Evolutionary conservation across 2,797 vertebrate genomes (phyloP), one percentile per base, ranked within the genome.

Genomic region (Melopsittacus undulatus): DNA sequence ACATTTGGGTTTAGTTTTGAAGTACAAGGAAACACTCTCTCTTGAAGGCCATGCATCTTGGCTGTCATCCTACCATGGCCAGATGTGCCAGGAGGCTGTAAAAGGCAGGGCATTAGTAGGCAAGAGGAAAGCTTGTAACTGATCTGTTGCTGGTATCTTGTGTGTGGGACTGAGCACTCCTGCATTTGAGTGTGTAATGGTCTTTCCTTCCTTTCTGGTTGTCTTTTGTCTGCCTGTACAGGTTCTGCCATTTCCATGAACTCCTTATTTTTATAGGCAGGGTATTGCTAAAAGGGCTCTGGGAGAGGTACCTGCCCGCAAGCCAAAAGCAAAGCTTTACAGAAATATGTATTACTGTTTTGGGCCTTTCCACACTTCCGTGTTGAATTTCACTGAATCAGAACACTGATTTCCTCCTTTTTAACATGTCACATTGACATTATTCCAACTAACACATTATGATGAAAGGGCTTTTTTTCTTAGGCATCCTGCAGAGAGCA

Each of bases 81-180:
- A 84, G 81, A 14, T 62, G 67, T 84, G n/a, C 48, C 46, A 40
- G 19, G 67, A 52, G 66, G 69, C 77, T 93, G 36, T 40, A 32
- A 84, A 83, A 74, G 48, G 40, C 48, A 49, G 1, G 1, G 51
- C 1, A 0, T 43, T 64, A 80, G 64, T 45, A 76, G 29, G 24
- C 30, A 20, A 63, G 75, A 45, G 21, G 16, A 69, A 76, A 59
- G 49, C 46, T 82, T 68, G 49, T 43, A 49, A 46, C 75, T 7
- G 1, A 43, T 57, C 34, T 48, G 13, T 13, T 57, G 32, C 54
- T 4, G 1, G 14, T 70, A 68, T 64, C 0, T 1, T 23, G 1
- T 23, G 23, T 17, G 48, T 18, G 10, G 24, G 27, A 52, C 48
- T 30, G 15, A 62, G 24, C 1, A 1, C 23, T 86, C 34, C 20